A percentile compares a stretch with the other conserved stretches of the same genome.
These are phyloP conservation scores for Melikaiella ostensackeni DNA, from an alignment of 2,888 invertebrate species.

Conservation along the genomic window DNA sequence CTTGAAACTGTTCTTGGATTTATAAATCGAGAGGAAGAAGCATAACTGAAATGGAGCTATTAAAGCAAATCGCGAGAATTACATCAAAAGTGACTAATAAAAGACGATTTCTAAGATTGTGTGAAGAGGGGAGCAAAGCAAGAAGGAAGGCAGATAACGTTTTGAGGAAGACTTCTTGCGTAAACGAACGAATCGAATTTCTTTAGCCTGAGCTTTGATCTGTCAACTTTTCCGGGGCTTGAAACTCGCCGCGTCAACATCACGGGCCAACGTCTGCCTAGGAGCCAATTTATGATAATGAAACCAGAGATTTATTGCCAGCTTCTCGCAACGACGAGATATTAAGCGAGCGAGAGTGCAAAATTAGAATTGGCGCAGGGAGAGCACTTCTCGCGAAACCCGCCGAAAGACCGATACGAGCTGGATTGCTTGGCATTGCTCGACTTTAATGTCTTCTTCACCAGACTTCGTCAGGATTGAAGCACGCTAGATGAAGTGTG, in stretches of 20 bases:
- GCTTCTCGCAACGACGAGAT: conserved; percentile 69
- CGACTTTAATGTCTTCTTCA: conserved; percentile 54
- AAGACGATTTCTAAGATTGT: conserved; percentile 3
- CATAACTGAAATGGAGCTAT: conserved; percentile 4
- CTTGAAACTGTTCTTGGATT: not conserved
- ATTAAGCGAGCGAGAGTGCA: conserved; percentile 67
- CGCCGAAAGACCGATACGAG: conserved; percentile 45
- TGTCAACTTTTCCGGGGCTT: conserved; percentile 60
- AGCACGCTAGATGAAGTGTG: not conserved
- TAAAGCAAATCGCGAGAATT: conserved; percentile 5
- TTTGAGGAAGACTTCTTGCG: conserved; percentile 62
- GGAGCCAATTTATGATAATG: conserved; percentile 74
- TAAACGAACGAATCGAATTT: conserved; percentile 66
- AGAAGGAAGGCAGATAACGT: conserved; percentile 57
- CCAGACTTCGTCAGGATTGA: conserved; percentile 31
- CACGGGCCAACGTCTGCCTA: conserved; percentile 56
- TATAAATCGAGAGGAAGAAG: conserved; percentile 3
- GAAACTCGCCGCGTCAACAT: conserved; percentile 62
- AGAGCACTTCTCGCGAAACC: conserved; percentile 50
- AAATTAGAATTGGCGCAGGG: conserved; percentile 71
- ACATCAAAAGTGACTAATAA: conserved; percentile 27
- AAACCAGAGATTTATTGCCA: conserved; percentile 71
- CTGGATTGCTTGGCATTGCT: conserved; percentile 47
- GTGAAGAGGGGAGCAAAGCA: not conserved
- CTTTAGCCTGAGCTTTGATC: conserved; percentile 66